phyloP scores from a whole-genome alignment of 2,113 vertebrate species.

The Rhea americana region DNA sequence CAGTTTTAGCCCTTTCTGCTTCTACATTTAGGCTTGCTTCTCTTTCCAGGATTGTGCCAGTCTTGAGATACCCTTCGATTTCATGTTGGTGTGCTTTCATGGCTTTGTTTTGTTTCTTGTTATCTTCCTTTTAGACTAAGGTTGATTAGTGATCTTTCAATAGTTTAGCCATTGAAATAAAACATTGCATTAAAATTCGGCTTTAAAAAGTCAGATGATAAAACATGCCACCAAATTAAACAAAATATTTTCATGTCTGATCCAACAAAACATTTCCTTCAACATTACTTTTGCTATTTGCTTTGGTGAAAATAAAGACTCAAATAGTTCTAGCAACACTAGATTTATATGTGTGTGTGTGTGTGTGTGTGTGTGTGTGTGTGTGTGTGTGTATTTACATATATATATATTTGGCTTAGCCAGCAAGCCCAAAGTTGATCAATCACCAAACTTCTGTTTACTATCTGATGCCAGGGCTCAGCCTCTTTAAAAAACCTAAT shows the following conservation, averaged over 20 bases:
- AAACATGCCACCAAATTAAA: background rate
- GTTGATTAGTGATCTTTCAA: background rate
- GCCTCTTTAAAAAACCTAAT: conserved; percentile 13
- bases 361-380: background rate
- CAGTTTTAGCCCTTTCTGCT: background rate
- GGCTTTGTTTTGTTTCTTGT: background rate
- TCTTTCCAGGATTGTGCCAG: background rate
- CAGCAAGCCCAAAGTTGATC: background rate
- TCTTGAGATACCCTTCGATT: background rate
- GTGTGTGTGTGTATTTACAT: no score
- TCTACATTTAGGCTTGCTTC: background rate
- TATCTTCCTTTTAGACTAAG: background rate
- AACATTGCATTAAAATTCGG: background rate
- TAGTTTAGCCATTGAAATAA: background rate
- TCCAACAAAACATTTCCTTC: background rate
- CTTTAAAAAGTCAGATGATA: fast-evolving
- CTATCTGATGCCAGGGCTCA: background rate
- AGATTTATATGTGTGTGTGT: no score
- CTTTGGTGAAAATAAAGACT: background rate
- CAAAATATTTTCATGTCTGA: background rate
- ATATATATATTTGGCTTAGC: background rate
- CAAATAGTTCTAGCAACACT: background rate
- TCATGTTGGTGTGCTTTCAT: background rate
- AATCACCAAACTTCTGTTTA: conserved; percentile 3
- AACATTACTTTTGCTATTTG: background rate